These are phyloP conservation scores for Drosophila parvula DNA, from an alignment of 1,140 invertebrate species.

Conservation along the genomic window DNA sequence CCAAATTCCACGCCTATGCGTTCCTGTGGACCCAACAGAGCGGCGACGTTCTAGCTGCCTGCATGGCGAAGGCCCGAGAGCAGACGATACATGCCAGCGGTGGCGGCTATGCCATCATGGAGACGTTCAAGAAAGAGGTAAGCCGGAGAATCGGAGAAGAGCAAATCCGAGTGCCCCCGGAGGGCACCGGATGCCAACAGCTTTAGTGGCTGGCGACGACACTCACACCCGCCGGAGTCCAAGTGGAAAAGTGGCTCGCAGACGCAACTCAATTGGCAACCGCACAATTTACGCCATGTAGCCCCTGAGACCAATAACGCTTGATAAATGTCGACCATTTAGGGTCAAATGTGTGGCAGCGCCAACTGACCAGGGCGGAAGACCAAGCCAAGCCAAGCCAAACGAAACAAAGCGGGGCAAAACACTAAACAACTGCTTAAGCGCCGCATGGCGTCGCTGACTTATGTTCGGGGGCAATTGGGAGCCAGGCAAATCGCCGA, in stretches of 20 bases:
- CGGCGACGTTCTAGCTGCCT: conserved; percentile 57
- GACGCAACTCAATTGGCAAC: conserved; percentile 71
- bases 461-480: conserved; percentile 54
- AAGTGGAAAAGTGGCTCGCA: conserved; percentile 35
- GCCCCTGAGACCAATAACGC: conserved; percentile 83
- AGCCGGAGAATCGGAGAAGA: conserved; percentile 20
- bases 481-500: conserved; percentile 60
- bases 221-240: conserved; percentile 20
- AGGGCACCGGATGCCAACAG: conserved; percentile 27
- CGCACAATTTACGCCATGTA: conserved; percentile 80
- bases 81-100: conserved; percentile 60
- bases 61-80: conserved; percentile 56
- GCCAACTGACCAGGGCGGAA: conserved; percentile 31
- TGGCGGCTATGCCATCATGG: conserved; percentile 78
- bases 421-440: conserved; percentile 33
- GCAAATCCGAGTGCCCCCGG: conserved; percentile 1
- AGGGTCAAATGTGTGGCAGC: conserved; percentile 77
- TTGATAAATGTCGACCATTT: conserved; percentile 83
- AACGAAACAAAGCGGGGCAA: conserved; percentile 22
- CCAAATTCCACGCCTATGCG: conserved; percentile 77
- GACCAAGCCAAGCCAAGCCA: conserved; percentile 29
- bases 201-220: conserved; percentile 42
- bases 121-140: conserved; percentile 82
- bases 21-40: conserved; percentile 75
- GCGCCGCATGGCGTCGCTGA: conserved; percentile 57